phyloP scores from a whole-genome alignment of 2,113 vertebrate genomes.

The Dipodomys ordii region DNA sequence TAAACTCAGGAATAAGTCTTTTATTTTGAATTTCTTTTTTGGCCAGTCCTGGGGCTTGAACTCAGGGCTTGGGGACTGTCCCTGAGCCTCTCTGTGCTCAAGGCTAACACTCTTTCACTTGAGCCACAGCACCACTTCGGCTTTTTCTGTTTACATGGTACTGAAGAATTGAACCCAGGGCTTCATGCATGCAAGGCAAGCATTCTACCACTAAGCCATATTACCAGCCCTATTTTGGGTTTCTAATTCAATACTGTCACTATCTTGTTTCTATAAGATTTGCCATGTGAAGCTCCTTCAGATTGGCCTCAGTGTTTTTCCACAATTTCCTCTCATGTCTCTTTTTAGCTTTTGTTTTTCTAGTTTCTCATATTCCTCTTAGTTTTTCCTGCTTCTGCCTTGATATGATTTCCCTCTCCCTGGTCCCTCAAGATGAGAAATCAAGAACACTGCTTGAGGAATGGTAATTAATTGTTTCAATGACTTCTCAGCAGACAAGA shows the following conservation, averaged over 20 bases:
- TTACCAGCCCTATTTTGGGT: background rate
- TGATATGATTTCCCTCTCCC: background rate
- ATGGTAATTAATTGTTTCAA: slow-evolving; percentile 6
- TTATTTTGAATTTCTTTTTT: background rate
- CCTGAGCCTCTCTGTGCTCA: too few relatives aligned
- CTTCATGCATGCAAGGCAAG: too few relatives aligned
- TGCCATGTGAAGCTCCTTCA: background rate
- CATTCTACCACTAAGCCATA: too few relatives aligned
- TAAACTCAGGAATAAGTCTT: background rate
- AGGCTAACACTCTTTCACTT: too few relatives aligned
- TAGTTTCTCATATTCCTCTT: background rate
- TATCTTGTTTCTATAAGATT: slow-evolving; percentile 41
- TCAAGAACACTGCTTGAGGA: background rate
- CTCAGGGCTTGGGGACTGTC: too few relatives aligned
- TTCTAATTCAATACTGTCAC: background rate
- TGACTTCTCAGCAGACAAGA: background rate
- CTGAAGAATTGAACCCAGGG: too few relatives aligned
- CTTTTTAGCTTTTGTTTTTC: background rate
- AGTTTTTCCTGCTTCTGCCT: background rate
- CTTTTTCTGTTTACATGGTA: too few relatives aligned
- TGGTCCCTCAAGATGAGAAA: background rate
- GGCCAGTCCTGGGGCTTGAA: too few relatives aligned
- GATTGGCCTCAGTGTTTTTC: background rate
- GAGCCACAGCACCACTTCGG: too few relatives aligned
- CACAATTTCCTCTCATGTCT: background rate